Evolutionary conservation across 2,888 invertebrate species (phyloP), one percentile per base, ranked within the genome.

Genomic region (Hedychridium roseum): DNA sequence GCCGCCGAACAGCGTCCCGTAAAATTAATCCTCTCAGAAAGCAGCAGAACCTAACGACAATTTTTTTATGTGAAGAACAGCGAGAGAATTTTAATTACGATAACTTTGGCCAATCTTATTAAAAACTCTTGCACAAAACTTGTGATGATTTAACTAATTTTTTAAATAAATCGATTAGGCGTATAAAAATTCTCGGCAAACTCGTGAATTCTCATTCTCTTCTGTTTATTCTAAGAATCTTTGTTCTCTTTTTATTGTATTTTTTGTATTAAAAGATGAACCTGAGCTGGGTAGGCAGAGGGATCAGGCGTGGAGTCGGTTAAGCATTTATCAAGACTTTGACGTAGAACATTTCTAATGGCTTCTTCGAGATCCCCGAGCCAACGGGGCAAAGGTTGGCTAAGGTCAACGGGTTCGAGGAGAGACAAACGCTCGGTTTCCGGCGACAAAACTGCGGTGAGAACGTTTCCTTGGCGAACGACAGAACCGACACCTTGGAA

Each of bases 401-500:
- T 51, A 21, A 74, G 60, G 36, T 68, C 68, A 18, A 79, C 49
- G 32, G 81, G 75, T 27, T 80, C 79, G 60, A 74, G 80, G 58
- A 86, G 81, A 50, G 80, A 80, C 41, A 84, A 85, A 45, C 80
- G 73, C 75, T 87, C 87, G 7, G 86, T 87, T 71, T 88, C 86
- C 9, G 85, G 72, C 2, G 87, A 88, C 34, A 84, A 81, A 73
- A 88, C 85, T 15, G 85, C 83, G 2, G 80, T 84, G 45, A 82
- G 76, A 66, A 84, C 74, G 63, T 80, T 79, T 62, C 80, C 79
- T 76, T 85, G 87, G 63, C 95, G 88, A 32, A 86, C 82, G 2
- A 97, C 91, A 16, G 85, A 86, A 47, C 90, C 87, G 44, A 94
- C 89, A 1, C 95, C 95, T 20, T 96, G 94, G 80, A 97, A 99